These are phyloP conservation scores for Cheilosia scutellata DNA, from an alignment of 2,888 invertebrate genomes.

Conservation along the genomic window DNA sequence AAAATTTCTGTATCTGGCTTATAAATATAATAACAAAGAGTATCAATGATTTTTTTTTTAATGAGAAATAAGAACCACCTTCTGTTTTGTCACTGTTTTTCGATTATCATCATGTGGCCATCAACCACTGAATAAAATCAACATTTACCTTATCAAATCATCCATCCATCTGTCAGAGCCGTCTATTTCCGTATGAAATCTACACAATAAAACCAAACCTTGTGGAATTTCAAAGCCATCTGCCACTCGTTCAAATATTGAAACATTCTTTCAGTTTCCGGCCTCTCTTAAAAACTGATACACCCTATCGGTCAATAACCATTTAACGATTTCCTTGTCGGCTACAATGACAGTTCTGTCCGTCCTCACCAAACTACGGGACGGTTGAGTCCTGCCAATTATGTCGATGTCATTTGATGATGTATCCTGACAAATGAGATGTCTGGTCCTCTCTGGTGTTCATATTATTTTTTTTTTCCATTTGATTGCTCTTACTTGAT, in stretches of 20 bases:
- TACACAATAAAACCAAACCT: too few species aligned
- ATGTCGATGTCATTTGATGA: conserved; percentile 37
- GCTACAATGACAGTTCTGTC: neutral
- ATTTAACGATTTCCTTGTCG: neutral
- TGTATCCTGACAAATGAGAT: conserved; percentile 42
- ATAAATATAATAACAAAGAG: too few species aligned
- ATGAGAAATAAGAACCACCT: too few species aligned
- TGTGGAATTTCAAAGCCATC: neutral
- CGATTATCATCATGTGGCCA: too few species aligned
- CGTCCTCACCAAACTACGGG: neutral
- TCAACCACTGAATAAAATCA: too few species aligned
- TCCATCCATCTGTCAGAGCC: too few species aligned
- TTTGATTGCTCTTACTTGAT: neutral
- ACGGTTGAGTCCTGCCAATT: conserved; percentile 22
- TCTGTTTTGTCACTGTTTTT: too few species aligned
- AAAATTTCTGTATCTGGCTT: too few species aligned
- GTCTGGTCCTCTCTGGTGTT: neutral
- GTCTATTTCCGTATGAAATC: too few species aligned
- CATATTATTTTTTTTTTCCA: neutral
- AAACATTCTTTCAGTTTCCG: neutral
- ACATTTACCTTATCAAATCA: too few species aligned
- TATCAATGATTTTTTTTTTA: too few species aligned
- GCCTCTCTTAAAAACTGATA: neutral
- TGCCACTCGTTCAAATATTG: neutral
- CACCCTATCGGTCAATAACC: neutral